A percentile compares a stretch with the other conserved stretches of the same genome.
Evolutionary conservation across 2,888 invertebrate species (phyloP).

Genomic region (Mythimna albipuncta): DNA sequence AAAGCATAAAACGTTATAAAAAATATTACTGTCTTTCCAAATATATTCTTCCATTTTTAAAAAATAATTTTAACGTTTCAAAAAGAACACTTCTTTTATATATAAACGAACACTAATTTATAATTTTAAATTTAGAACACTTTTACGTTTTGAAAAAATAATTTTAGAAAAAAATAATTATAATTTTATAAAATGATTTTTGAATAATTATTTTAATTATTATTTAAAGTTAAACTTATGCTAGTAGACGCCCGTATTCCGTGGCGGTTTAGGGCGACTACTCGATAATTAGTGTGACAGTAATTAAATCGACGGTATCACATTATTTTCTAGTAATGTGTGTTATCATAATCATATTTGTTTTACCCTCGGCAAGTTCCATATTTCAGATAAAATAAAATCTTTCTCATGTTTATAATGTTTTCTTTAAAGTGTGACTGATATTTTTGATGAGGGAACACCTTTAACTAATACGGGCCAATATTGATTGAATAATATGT

Average conservation of each 20-base stretch:
- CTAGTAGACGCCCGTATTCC: slow-evolving; percentile 51
- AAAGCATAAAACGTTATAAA: slow-evolving; percentile 83
- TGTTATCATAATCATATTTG: slow-evolving; percentile 9
- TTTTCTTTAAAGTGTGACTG: neutral
- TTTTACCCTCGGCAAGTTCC: slow-evolving; percentile 32
- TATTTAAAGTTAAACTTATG: slow-evolving; percentile 21
- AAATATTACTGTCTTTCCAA: slow-evolving; percentile 81
- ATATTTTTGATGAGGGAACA: neutral
- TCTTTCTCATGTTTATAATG: neutral
- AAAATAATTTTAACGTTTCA: neutral
- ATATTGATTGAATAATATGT: neutral
- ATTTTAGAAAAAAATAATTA: neutral
- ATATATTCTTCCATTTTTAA: slow-evolving; percentile 77
- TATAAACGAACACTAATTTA: neutral
- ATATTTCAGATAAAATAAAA: neutral
- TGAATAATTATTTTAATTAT: slow-evolving; percentile 1
- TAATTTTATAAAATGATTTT: slow-evolving; percentile 15
- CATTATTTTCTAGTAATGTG: slow-evolving; percentile 14
- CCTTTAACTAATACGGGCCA: neutral
- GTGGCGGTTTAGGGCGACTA: slow-evolving; percentile 54
- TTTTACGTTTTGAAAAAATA: slow-evolving; percentile 9
- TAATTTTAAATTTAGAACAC: slow-evolving; percentile 20
- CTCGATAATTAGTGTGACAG: slow-evolving; percentile 7
- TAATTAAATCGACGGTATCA: slow-evolving; percentile 49
- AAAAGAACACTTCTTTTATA: slow-evolving; percentile 14